Conservation (phyloP, 2,888 invertebrate genomes). For the Melinaea marsaeus region DNA sequence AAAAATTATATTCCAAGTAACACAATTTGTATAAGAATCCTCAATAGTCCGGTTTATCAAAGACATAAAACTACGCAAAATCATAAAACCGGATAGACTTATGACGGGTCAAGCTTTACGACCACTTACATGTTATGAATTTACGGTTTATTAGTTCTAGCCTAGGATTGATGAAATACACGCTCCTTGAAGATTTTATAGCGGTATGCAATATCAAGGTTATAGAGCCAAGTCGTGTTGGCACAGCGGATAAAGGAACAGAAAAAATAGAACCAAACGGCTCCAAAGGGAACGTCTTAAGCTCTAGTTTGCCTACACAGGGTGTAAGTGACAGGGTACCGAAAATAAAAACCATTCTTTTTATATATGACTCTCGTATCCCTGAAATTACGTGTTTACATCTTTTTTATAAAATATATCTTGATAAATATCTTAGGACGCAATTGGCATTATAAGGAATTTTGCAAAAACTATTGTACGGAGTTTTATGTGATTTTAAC, state of each 20-base stretch:
- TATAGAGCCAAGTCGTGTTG: not conserved
- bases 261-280: not conserved
- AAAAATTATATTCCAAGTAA: no score
- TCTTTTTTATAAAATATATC: no score
- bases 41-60: conserved; percentile 6
- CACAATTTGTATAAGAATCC: not conserved
- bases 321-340: no score
- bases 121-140: conserved; percentile 32
- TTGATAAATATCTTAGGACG: no score
- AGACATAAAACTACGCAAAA: conserved; percentile 26
- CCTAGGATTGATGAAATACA: conserved; percentile 21
- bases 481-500: no score
- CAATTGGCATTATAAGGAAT: no score
- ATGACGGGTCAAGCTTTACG: conserved; percentile 29
- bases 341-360: no score
- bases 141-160: conserved; percentile 27
- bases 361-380: no score
- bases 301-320: not conserved
- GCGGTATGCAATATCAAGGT: not conserved
- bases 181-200: conserved; percentile 20
- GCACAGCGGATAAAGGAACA: not conserved
- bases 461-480: no score
- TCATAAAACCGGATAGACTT: conserved; percentile 27
- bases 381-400: no score
- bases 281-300: not conserved